Evolutionary conservation across 2,888 invertebrate genomes (phyloP).

Genomic region (Drosophila aldrichi): DNA sequence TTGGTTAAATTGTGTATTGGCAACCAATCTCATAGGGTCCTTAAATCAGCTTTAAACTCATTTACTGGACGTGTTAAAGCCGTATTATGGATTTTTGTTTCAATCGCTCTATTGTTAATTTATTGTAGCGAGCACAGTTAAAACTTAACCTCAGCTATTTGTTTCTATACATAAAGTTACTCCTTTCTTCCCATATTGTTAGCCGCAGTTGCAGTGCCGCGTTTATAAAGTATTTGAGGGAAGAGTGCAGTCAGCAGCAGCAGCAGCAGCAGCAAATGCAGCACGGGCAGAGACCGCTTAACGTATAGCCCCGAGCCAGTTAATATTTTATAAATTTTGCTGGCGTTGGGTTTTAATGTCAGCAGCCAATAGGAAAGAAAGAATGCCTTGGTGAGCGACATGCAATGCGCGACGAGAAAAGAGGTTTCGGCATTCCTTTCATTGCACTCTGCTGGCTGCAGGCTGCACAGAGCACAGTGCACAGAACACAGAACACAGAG

Average conservation of each 20-base stretch:
- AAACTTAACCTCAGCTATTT: conserved; percentile 66
- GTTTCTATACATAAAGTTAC: conserved; percentile 34
- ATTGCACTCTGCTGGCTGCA: conserved; percentile 1
- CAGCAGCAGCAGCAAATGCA: not conserved
- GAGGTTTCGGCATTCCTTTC: conserved; percentile 40
- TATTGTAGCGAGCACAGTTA: conserved; percentile 62
- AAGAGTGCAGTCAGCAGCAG: conserved; percentile 19
- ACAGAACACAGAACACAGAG: no score
- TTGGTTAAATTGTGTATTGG: not conserved
- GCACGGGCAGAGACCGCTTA: conserved; percentile 34
- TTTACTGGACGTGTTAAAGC: not conserved
- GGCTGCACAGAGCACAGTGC: conserved; percentile 9
- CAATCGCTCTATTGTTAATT: conserved; percentile 51
- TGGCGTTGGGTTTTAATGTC: conserved; percentile 72
- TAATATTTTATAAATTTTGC: conserved; percentile 80
- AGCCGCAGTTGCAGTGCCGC: conserved; percentile 19
- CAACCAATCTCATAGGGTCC: not conserved
- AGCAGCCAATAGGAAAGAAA: conserved; percentile 70
- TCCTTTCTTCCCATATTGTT: conserved; percentile 33
- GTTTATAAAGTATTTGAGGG: conserved; percentile 57
- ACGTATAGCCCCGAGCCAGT: conserved; percentile 55
- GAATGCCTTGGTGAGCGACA: conserved; percentile 59
- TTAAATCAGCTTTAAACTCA: not conserved
- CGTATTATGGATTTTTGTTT: not conserved
- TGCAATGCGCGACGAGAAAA: conserved; percentile 31